phyloP scores from a whole-genome alignment of 2,888 invertebrate genomes.

The Caenorhabditis parvicauda region DNA sequence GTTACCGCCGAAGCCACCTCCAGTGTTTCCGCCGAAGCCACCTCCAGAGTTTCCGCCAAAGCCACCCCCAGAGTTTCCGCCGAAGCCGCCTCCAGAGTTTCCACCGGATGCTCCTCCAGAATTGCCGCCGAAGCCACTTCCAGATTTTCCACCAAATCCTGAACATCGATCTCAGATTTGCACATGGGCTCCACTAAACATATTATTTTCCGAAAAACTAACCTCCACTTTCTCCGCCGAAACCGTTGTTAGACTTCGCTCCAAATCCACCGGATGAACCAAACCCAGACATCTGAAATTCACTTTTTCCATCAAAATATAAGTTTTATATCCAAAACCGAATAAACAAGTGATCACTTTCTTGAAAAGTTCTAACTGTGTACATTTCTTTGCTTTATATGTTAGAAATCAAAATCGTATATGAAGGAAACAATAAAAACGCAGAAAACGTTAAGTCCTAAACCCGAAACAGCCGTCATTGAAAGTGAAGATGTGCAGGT shows the following conservation, averaged over 20 bases:
- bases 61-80: background rate
- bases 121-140: slow-evolving; percentile 7
- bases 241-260: background rate
- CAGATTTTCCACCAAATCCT: slow-evolving; percentile 6
- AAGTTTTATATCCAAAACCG: too few species aligned
- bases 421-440: too few species aligned
- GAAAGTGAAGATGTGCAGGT: too few species aligned
- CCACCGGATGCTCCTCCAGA: slow-evolving; percentile 5
- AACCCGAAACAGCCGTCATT: too few species aligned
- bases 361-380: too few species aligned
- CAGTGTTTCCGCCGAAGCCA: background rate
- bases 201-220: slow-evolving; percentile 1
- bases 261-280: slow-evolving; percentile 3
- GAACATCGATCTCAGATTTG: background rate
- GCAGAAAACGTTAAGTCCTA: too few species aligned
- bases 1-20: slow-evolving; percentile 4
- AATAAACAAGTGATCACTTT: too few species aligned
- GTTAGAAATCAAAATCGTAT: background rate
- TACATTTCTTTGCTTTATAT: too few species aligned
- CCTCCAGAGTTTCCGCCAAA: background rate
- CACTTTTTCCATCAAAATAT: too few species aligned
- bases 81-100: slow-evolving; percentile 8
- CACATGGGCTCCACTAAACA: background rate
- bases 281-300: background rate
- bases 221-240: background rate